These are phyloP conservation scores for Gambusia affinis DNA, from an alignment of 2,113 vertebrate species.

Conservation along the genomic window DNA sequence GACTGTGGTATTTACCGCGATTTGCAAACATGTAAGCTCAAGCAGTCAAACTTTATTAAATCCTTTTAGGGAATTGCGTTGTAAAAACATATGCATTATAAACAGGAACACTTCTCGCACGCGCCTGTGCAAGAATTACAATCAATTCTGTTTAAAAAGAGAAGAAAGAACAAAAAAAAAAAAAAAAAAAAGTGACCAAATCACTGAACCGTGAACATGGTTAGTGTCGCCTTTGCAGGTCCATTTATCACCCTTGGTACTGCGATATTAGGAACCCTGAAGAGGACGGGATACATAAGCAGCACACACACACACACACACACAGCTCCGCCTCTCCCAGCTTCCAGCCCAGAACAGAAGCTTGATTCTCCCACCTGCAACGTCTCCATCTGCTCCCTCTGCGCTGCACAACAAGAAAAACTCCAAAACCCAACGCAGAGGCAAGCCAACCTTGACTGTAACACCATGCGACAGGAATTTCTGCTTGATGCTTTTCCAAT, in stretches of 20 bases:
- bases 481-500: slow-evolving; percentile 44
- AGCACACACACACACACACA: slow-evolving; percentile 65
- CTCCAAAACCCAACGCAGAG: slow-evolving; percentile 58
- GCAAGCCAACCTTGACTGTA: slow-evolving; percentile 57
- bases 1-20: slow-evolving; percentile 55
- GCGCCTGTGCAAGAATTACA: slow-evolving; percentile 3
- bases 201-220: slow-evolving; percentile 63
- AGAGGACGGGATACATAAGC: slow-evolving; percentile 56
- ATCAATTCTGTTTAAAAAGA: slow-evolving; percentile 34
- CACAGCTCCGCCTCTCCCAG: slow-evolving; percentile 70
- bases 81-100: slow-evolving; percentile 3
- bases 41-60: slow-evolving; percentile 41
- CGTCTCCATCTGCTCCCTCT: slow-evolving; percentile 81
- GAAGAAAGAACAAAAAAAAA: not conserved
- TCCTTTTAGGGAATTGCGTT: slow-evolving; percentile 8
- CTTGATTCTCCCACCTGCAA: slow-evolving; percentile 80
- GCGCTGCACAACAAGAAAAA: slow-evolving; percentile 56
- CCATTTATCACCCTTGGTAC: slow-evolving; percentile 76
- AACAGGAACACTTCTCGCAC: not conserved
- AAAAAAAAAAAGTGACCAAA: slow-evolving; percentile 39
- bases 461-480: slow-evolving; percentile 41
- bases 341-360: slow-evolving; percentile 73
- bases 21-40: slow-evolving; percentile 51
- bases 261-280: slow-evolving; percentile 67
- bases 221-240: slow-evolving; percentile 67